phyloP scores from a whole-genome alignment of 2,888 invertebrate species.

The Mythimna lalbum region DNA sequence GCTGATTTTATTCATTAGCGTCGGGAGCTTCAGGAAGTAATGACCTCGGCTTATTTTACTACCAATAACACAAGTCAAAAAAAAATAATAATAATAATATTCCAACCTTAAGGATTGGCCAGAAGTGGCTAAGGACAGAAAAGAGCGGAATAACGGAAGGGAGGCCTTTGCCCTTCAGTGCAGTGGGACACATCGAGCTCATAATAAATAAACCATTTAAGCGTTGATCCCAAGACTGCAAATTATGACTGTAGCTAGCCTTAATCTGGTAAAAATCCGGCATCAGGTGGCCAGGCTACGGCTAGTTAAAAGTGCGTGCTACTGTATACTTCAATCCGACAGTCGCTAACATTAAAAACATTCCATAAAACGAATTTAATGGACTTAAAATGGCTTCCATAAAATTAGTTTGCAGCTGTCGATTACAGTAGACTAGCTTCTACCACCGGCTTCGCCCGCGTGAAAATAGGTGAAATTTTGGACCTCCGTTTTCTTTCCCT shows the following conservation, averaged over 20 bases:
- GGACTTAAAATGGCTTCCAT: constrained; percentile 30
- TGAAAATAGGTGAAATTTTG: too few relatives aligned
- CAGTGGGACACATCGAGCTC: too few relatives aligned
- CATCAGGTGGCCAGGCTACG: not conserved
- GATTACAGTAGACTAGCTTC: not conserved
- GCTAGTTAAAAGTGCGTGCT: not conserved
- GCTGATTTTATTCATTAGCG: too few relatives aligned
- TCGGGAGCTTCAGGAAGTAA: not conserved
- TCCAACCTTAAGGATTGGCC: too few relatives aligned
- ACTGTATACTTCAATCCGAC: not conserved
- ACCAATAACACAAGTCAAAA: not conserved
- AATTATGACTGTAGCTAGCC: not conserved
- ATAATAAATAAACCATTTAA: too few relatives aligned
- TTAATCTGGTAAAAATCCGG: not conserved
- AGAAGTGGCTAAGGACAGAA: too few relatives aligned
- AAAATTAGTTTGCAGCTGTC: constrained; percentile 40
- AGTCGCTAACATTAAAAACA: constrained; percentile 14
- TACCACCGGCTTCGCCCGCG: too few relatives aligned
- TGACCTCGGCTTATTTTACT: not conserved
- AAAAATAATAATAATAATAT: too few relatives aligned
- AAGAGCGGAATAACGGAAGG: too few relatives aligned
- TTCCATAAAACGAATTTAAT: constrained; percentile 20
- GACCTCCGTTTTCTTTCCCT: too few relatives aligned
- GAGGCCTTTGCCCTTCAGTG: too few relatives aligned
- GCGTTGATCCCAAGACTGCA: not conserved